These are phyloP conservation scores for cattle (Bos taurus) DNA, from an alignment of 2,113 vertebrate species.

Conservation along the genomic window DNA sequence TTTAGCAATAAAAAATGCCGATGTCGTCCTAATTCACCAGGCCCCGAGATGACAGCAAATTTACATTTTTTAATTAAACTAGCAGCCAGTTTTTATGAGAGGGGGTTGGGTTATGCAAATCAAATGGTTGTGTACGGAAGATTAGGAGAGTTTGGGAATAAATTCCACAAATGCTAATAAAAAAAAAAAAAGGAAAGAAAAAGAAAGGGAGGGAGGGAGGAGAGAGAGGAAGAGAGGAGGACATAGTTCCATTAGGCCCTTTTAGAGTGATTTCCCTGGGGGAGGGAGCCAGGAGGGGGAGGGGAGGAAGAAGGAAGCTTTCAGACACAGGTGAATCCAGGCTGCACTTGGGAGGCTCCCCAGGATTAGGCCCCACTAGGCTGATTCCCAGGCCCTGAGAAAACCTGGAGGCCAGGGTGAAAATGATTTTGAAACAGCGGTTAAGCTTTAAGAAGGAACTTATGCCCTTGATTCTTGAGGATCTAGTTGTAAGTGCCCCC, in stretches of 20 bases:
- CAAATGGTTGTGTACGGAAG: conserved; percentile 99
- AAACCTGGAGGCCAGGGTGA: not conserved
- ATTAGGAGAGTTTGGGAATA: conserved; percentile 99
- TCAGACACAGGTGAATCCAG: conserved; percentile 80
- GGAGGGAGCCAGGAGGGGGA: conserved; percentile 63
- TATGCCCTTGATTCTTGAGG: not conserved
- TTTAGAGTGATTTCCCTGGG: conserved; percentile 92
- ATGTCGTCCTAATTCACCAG: conserved; percentile 99
- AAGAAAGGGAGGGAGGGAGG: conserved; percentile 73
- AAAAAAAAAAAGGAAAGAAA: conserved; percentile 77
- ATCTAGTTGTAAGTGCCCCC: not conserved
- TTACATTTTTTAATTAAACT: conserved; percentile 99
- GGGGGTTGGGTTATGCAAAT: conserved; percentile 99
- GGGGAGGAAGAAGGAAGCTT: conserved; percentile 74
- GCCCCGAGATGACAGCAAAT: conserved; percentile 99
- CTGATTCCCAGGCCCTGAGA: not conserved
- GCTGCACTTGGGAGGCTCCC: conserved; percentile 71
- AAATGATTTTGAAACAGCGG: not conserved
- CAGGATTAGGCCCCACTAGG: conserved; percentile 53
- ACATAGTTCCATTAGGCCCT: conserved; percentile 95
- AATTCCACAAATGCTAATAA: conserved; percentile 98
- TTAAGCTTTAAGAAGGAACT: not conserved
- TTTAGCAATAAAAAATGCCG: conserved; percentile 99
- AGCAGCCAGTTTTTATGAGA: conserved; percentile 99
- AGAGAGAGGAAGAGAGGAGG: conserved; percentile 83